phyloP scores from a whole-genome alignment of 2,113 vertebrate genomes.

The Centropristis striata region DNA sequence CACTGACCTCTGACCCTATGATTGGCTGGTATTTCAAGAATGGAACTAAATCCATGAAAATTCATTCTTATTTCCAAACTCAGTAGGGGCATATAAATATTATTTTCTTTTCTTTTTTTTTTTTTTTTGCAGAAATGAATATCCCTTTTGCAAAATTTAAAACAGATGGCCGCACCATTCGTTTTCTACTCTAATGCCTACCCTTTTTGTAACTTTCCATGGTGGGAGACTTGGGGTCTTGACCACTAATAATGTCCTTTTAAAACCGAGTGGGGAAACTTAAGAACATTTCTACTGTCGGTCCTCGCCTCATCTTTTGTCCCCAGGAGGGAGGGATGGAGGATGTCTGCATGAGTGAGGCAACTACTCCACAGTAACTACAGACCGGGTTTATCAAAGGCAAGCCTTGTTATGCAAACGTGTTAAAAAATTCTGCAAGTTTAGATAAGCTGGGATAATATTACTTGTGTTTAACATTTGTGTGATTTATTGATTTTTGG shows the following conservation, averaged over 20 bases:
- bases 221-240: slow-evolving; percentile 25
- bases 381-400: slow-evolving; percentile 23
- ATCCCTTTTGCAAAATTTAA: slow-evolving; percentile 50
- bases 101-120: too few species aligned
- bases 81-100: slow-evolving; percentile 1
- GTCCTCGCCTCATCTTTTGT: slow-evolving; percentile 31
- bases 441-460: slow-evolving; percentile 21
- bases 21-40: slow-evolving; percentile 19
- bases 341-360: slow-evolving; percentile 23
- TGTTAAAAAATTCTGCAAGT: not conserved
- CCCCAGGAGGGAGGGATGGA: slow-evolving; percentile 19
- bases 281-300: slow-evolving; percentile 44
- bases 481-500: slow-evolving; percentile 10
- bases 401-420: slow-evolving; percentile 26
- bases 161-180: slow-evolving; percentile 19
- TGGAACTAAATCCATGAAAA: slow-evolving; percentile 20
- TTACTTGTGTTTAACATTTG: slow-evolving; percentile 5
- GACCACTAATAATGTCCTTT: slow-evolving; percentile 43
- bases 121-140: too few species aligned
- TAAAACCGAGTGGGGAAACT: slow-evolving; percentile 17
- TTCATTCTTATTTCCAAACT: slow-evolving; percentile 13
- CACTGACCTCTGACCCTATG: slow-evolving; percentile 21
- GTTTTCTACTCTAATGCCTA: slow-evolving; percentile 29
- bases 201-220: slow-evolving; percentile 11
- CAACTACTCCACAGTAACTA: slow-evolving; percentile 16